Percentiles rank a stretch among this genome's conserved stretches.
These are phyloP conservation scores for Esox masquinongy DNA, from an alignment of 2,797 vertebrate species.

Conservation along the genomic window DNA sequence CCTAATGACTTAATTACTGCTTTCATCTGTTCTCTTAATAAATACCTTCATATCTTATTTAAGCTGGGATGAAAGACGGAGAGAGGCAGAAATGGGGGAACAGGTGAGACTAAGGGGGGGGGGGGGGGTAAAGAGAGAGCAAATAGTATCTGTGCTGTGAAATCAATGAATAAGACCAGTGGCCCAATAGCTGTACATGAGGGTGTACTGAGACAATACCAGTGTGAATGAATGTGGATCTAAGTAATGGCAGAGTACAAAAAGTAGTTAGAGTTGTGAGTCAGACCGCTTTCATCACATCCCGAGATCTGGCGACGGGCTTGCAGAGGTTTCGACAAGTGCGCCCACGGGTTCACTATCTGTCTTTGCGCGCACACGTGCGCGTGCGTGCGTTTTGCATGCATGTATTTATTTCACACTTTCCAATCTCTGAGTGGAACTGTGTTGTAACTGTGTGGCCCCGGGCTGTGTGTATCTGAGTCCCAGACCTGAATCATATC, in stretches of 20 bases:
- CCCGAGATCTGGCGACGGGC: background rate
- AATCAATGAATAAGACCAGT: constrained; percentile 38
- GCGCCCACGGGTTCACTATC: background rate
- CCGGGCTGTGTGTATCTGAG: constrained; percentile 49
- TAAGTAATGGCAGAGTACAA: background rate
- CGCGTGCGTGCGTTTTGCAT: constrained; percentile 24
- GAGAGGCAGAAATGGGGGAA: constrained; percentile 8
- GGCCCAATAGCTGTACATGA: constrained; percentile 38
- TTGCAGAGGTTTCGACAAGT: background rate
- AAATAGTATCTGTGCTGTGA: constrained; percentile 36
- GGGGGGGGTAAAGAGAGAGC: constrained; percentile 9
- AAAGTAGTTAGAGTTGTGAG: background rate
- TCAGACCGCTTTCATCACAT: background rate
- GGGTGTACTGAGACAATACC: background rate
- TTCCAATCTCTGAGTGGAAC: constrained; percentile 38
- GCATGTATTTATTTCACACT: constrained; percentile 33
- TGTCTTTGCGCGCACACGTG: background rate
- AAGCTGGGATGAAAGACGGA: constrained; percentile 18
- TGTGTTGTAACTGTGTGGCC: constrained; percentile 51
- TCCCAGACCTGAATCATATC: constrained; percentile 68
- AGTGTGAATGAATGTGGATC: constrained; percentile 5
- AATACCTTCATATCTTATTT: constrained; percentile 60
- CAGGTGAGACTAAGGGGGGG: background rate
- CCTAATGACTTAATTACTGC: constrained; percentile 77
- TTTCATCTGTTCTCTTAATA: constrained; percentile 61